A percentile compares a stretch with the other conserved stretches of the same genome.
Evolutionary conservation across 2,797 vertebrate species (phyloP).

Genomic region (Lepus oiostolus): DNA sequence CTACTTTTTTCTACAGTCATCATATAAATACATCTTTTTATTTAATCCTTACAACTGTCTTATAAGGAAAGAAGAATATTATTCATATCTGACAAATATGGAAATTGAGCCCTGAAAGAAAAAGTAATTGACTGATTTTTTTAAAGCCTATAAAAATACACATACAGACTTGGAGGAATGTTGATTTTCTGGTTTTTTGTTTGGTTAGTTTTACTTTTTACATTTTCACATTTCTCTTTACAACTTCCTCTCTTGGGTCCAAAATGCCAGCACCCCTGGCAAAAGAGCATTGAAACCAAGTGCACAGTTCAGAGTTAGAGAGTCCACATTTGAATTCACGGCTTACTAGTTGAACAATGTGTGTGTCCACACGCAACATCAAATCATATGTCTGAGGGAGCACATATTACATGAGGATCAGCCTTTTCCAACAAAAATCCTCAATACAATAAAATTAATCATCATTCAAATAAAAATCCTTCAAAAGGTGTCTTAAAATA

Average conservation of each 20-base stretch:
- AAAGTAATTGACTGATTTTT: slow-evolving; percentile 32
- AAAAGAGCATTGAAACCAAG: background rate
- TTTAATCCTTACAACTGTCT: slow-evolving; percentile 4
- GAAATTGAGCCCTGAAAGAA: slow-evolving; percentile 54
- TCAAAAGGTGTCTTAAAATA: slow-evolving; percentile 57
- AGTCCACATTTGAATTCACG: background rate
- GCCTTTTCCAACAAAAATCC: background rate
- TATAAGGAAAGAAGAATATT: slow-evolving; percentile 5
- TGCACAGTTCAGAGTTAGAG: background rate
- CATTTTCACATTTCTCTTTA: slow-evolving; percentile 53
- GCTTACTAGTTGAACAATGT: background rate
- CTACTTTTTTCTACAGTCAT: slow-evolving; percentile 40
- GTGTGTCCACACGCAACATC: background rate
- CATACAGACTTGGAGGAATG: background rate
- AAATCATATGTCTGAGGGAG: slow-evolving; percentile 19
- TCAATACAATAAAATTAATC: slow-evolving; percentile 19
- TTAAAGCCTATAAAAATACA: slow-evolving; percentile 26
- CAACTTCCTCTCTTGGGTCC: slow-evolving; percentile 25
- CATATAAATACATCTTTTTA: slow-evolving; percentile 28
- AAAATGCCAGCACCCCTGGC: background rate
- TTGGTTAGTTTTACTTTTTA: background rate
- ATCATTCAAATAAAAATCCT: slow-evolving; percentile 50
- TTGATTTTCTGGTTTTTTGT: background rate
- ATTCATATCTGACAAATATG: slow-evolving; percentile 46
- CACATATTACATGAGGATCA: background rate